A percentile compares a stretch with the other conserved stretches of the same genome.
Evolutionary conservation across 1,140 invertebrate species (phyloP).

Genomic region (Hylaeus volcanicus): DNA sequence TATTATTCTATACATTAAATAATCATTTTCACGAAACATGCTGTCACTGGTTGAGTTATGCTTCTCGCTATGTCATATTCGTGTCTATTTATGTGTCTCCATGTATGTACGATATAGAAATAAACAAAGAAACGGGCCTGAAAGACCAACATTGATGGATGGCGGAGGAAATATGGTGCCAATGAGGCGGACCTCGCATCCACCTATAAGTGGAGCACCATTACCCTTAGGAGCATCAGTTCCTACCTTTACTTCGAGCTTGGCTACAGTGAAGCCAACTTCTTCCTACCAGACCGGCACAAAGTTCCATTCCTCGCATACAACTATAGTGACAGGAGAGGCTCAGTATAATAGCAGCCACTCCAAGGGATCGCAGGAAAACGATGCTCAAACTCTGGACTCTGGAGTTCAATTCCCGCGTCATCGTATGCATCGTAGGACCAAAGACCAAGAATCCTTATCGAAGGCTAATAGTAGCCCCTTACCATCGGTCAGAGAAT

Average conservation of each 20-base stretch:
- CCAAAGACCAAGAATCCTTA: constrained; percentile 77
- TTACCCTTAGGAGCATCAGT: constrained; percentile 62
- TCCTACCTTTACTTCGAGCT: constrained; percentile 70
- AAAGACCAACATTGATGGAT: constrained; percentile 66
- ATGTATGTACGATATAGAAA: constrained; percentile 65
- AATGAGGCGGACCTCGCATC: constrained; percentile 73
- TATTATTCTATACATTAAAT: constrained; percentile 36
- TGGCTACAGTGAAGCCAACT: constrained; percentile 73
- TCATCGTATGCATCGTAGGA: constrained; percentile 78
- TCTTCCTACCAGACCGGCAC: constrained; percentile 76
- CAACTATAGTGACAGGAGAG: constrained; percentile 59
- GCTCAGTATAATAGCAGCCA: constrained; percentile 67
- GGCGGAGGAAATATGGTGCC: constrained; percentile 69
- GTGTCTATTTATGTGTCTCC: background rate
- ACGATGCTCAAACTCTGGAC: constrained; percentile 71
- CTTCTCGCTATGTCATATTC: background rate
- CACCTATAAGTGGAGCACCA: constrained; percentile 69
- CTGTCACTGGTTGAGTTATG: too few species aligned
- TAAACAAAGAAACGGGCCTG: constrained; percentile 76
- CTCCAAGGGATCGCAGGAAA: constrained; percentile 69
- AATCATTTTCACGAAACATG: too few species aligned
- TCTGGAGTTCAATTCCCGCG: constrained; percentile 74
- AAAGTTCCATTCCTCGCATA: constrained; percentile 79
- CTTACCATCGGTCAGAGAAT: constrained; percentile 74
- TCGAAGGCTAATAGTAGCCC: constrained; percentile 70